These are phyloP conservation scores for Hemiprocne comata DNA, from an alignment of 2,113 vertebrate species.

Conservation along the genomic window DNA sequence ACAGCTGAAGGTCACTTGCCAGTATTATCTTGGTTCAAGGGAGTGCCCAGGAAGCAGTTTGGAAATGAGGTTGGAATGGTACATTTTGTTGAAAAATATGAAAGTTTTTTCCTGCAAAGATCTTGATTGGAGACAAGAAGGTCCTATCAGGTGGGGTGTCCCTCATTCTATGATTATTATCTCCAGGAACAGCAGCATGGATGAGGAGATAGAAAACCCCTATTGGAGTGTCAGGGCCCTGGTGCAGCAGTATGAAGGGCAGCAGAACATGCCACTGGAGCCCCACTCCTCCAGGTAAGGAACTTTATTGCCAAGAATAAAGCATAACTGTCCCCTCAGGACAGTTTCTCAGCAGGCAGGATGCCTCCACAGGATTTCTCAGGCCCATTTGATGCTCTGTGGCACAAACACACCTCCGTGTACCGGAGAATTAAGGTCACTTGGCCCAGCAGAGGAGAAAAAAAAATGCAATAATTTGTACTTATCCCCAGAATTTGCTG, in stretches of 20 bases:
- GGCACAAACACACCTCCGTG: too few relatives aligned
- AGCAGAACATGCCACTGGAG: constrained; percentile 70
- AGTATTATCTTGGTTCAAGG: neutral
- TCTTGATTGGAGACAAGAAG: neutral
- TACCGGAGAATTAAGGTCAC: neutral
- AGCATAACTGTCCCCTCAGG: accelerated
- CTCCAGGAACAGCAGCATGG: constrained; percentile 77
- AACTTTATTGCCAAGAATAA: neutral
- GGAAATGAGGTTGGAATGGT: neutral
- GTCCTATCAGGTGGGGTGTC: neutral
- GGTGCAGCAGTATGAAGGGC: constrained; percentile 93
- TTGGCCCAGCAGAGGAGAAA: neutral
- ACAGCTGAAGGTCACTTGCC: neutral
- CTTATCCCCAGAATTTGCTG: neutral
- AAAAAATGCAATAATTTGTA: neutral
- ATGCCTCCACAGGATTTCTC: neutral
- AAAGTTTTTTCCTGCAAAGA: neutral
- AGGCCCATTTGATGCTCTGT: neutral
- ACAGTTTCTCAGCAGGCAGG: neutral
- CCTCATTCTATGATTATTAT: neutral
- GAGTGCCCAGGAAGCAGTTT: neutral
- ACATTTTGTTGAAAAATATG: neutral
- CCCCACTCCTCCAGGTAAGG: constrained; percentile 79
- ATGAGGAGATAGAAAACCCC: constrained; percentile 84
- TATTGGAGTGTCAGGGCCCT: constrained; percentile 90